A percentile compares a stretch with the other conserved stretches of the same genome.
Conservation (phyloP, 2,888 invertebrate genomes). For the Idaea straminata region DNA sequence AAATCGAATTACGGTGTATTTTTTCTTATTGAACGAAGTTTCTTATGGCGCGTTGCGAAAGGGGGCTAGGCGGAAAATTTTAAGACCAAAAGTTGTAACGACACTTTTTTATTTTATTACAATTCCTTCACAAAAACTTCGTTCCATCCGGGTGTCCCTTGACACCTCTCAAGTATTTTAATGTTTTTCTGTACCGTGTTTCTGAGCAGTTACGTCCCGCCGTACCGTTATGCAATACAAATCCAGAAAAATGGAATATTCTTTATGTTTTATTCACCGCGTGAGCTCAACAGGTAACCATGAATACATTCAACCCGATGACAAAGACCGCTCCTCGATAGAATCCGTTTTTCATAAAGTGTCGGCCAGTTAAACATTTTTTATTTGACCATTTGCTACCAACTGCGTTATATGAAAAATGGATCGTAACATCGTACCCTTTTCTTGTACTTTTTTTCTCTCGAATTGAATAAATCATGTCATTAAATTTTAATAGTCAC, state of each 20-base stretch:
- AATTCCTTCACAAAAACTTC: no score
- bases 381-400: conserved; percentile 80
- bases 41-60: no score
- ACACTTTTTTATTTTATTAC: no score
- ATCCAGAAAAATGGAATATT: conserved; percentile 78
- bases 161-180: no score
- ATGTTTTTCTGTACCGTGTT: no score
- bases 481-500: conserved; percentile 81
- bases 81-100: no score
- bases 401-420: conserved; percentile 80
- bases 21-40: no score
- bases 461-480: conserved; percentile 74
- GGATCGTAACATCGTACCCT: conserved; percentile 78
- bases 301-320: conserved; percentile 75
- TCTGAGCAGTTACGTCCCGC: conserved; percentile 46
- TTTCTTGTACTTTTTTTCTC: conserved; percentile 67
- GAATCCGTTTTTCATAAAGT: conserved; percentile 77
- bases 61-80: no score
- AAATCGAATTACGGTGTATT: no score
- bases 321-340: conserved; percentile 71
- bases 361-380: conserved; percentile 78
- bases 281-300: conserved; percentile 74
- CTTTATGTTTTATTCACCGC: conserved; percentile 73
- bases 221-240: conserved; percentile 64
- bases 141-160: no score